Conservation (phyloP, 2,888 invertebrate genomes). For the Dorcus hopei region DNA sequence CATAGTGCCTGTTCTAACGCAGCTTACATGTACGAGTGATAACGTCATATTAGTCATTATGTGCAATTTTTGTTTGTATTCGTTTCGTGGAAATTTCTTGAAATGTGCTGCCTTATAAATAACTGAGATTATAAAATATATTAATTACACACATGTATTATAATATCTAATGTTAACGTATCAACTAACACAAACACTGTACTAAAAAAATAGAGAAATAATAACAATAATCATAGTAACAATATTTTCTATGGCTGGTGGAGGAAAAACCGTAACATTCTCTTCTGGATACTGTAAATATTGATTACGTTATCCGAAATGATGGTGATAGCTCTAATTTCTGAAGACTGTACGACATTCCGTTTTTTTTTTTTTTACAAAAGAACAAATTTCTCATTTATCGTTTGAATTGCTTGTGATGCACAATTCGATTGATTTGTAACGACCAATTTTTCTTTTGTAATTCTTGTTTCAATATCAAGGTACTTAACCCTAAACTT, state of each 20-base stretch:
- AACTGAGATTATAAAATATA: constrained; percentile 9
- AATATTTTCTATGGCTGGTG: neutral
- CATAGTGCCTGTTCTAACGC: constrained; percentile 42
- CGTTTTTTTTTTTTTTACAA: neutral
- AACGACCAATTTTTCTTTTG: neutral
- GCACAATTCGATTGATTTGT: constrained; percentile 1
- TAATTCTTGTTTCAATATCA: constrained; percentile 4
- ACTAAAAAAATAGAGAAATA: constrained; percentile 4
- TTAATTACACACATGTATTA: neutral
- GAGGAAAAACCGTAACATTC: constrained; percentile 1
- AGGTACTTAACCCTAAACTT: constrained; percentile 8
- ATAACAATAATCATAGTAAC: constrained; percentile 11
- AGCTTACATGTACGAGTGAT: constrained; percentile 27
- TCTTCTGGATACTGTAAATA: neutral
- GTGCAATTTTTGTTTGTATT: constrained; percentile 36
- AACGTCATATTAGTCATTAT: constrained; percentile 36
- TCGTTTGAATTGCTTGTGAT: neutral
- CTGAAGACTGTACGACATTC: constrained; percentile 7
- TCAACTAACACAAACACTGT: neutral
- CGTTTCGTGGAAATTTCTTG: constrained; percentile 17
- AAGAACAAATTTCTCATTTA: neutral
- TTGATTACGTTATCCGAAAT: neutral
- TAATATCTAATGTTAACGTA: constrained; percentile 1
- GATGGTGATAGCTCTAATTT: neutral
- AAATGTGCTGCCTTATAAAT: constrained; percentile 26